Evolutionary conservation across 2,113 vertebrate genomes (phyloP), one percentile per base, ranked within the genome.

Genomic region (Ammodramus savannarum): DNA sequence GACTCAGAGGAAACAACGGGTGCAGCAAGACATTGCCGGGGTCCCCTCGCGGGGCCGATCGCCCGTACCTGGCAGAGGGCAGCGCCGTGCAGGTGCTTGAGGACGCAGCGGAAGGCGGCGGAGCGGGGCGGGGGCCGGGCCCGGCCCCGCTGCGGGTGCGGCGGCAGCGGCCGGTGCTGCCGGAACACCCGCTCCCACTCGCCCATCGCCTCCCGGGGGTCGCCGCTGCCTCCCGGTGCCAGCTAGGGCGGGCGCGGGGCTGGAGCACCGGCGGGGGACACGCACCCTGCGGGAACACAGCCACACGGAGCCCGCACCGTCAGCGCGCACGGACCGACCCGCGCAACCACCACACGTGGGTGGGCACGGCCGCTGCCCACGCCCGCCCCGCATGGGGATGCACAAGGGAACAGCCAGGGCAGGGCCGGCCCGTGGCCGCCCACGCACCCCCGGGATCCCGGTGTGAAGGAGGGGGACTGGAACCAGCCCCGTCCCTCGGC

Each of bases 161-260:
- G 98, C 1, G 98, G 98, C 13, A 99, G 77, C 8, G 91, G 11
- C 10, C 94, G 93, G 59, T 83, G 95, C 41, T 92, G 97, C 31
- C 95, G 52, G 67, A 99, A 99, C 85, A 95, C 43, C 48, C 74
- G 87, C 13, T 93, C 98, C 99, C 99, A 99, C 79, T 98, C 95
- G 3, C 76, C 81, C 98, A 98, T 97, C 18, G n/a, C 63, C 86
- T 73, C 4, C 19, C 4, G 12, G 4, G 7, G 48, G n/a, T 43
- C 69, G 3, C 85, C 3, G n/a, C 82, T 76, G 76, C 58, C 62
- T 79, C 76, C 12, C 17, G 27, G 81, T 7, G 4, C 7, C 11
- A 13, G 25, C 69, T 44, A 79, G 3, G 31, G 41, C 16, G 21
- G 67, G 44, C 21, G 31, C 29, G 19, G 7, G 27, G 41, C 63